Evolutionary conservation across 2,888 invertebrate genomes (phyloP).

Genomic region (Euzophera pinguis): DNA sequence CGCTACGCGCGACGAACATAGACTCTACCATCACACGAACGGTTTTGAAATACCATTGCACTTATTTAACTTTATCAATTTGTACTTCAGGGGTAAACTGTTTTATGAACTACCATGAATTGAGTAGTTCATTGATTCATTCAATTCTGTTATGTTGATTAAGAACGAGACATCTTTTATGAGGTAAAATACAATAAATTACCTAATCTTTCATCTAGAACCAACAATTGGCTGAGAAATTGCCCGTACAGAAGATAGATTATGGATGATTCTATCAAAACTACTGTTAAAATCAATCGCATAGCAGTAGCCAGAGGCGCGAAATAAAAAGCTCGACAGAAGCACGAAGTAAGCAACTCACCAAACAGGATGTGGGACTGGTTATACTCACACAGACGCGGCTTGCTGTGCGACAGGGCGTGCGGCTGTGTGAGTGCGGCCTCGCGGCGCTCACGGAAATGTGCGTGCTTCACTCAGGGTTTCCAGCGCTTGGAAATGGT

Average conservation of each 20-base stretch:
- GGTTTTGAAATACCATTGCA: background rate
- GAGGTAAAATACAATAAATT: background rate
- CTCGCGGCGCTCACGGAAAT: slow-evolving; percentile 75
- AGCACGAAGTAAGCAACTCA: slow-evolving; percentile 56
- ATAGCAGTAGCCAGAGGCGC: slow-evolving; percentile 54
- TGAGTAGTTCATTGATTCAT: background rate
- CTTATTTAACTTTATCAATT: background rate
- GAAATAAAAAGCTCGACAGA: slow-evolving; percentile 75
- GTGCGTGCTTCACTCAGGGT: slow-evolving; percentile 60
- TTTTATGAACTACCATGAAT: background rate
- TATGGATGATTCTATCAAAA: slow-evolving; percentile 17
- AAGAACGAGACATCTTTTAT: background rate
- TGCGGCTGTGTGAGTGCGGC: slow-evolving; percentile 60
- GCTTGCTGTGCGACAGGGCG: slow-evolving; percentile 26
- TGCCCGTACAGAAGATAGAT: slow-evolving; percentile 12
- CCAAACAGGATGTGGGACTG: slow-evolving; percentile 80
- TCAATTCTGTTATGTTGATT: background rate
- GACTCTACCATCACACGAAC: background rate
- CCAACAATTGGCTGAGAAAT: slow-evolving; percentile 14
- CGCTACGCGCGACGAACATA: slow-evolving; percentile 9
- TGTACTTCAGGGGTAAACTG: background rate
- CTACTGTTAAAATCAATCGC: slow-evolving; percentile 39
- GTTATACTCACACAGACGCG: slow-evolving; percentile 59
- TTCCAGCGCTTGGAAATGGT: slow-evolving; percentile 24
- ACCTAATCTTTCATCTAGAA: background rate